These are phyloP conservation scores for Hypercompe scribonia DNA, from an alignment of 2,888 invertebrate genomes.

Conservation along the genomic window DNA sequence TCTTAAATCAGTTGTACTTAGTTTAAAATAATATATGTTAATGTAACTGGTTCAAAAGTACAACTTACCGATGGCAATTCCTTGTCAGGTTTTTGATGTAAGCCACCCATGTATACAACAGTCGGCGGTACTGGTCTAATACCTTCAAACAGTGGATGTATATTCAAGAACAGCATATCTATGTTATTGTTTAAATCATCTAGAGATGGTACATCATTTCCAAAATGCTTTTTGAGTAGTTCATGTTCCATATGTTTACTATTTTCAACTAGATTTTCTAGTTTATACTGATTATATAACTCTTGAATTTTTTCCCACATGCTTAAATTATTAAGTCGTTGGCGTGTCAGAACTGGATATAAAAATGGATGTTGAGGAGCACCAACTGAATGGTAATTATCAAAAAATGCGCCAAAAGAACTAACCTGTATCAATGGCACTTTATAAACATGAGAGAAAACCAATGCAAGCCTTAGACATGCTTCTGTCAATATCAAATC, in stretches of 20 bases:
- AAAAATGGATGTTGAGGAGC: slow-evolving; percentile 55
- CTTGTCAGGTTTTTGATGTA: slow-evolving; percentile 37
- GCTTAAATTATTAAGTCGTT: slow-evolving; percentile 49
- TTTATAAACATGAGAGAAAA: slow-evolving; percentile 58
- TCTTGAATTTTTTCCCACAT: slow-evolving; percentile 56
- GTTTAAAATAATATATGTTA: background rate
- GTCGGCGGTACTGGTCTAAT: slow-evolving; percentile 54
- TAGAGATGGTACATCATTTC: slow-evolving; percentile 37
- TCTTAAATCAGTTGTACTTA: background rate
- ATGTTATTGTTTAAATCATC: slow-evolving; percentile 49
- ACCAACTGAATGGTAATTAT: slow-evolving; percentile 49
- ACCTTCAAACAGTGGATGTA: slow-evolving; percentile 55
- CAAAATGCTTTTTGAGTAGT: slow-evolving; percentile 38
- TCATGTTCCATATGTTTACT: slow-evolving; percentile 26
- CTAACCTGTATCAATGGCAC: slow-evolving; percentile 66
- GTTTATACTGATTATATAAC: slow-evolving; percentile 30
- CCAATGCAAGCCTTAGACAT: slow-evolving; percentile 46
- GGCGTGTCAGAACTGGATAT: slow-evolving; percentile 46
- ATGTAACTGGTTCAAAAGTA: background rate
- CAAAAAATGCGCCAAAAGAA: slow-evolving; percentile 53
- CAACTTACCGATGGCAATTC: slow-evolving; percentile 21
- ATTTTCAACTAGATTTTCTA: slow-evolving; percentile 6
- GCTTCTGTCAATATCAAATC: slow-evolving; percentile 65
- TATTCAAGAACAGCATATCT: slow-evolving; percentile 52
- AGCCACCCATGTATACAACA: slow-evolving; percentile 47